phyloP scores from a whole-genome alignment of 1,140 invertebrate species.

The Dreissena polymorpha region DNA sequence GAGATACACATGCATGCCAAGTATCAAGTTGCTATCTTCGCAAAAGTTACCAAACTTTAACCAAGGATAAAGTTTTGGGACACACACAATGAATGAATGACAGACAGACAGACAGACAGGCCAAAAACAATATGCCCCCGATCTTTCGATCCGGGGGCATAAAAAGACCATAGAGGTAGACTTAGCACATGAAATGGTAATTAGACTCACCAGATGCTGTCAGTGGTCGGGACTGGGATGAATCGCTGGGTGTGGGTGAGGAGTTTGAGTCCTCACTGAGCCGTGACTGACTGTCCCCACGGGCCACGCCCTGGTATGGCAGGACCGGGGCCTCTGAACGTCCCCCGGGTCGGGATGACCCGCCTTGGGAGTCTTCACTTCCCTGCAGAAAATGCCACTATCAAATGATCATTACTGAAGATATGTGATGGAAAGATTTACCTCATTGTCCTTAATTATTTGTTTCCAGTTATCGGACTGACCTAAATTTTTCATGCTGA shows the following conservation, averaged over 20 bases:
- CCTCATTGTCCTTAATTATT: not conserved
- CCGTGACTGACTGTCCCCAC: slow-evolving; percentile 55
- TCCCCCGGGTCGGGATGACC: not conserved
- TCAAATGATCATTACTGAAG: not conserved
- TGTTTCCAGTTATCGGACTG: too few relatives aligned
- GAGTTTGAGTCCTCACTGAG: slow-evolving; percentile 69
- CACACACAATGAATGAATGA: too few relatives aligned
- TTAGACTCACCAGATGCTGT: not conserved
- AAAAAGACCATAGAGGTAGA: too few relatives aligned
- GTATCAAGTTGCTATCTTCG: too few relatives aligned
- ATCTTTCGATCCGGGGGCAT: too few relatives aligned
- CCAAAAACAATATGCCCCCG: too few relatives aligned
- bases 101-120: too few relatives aligned
- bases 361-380: slow-evolving; percentile 10
- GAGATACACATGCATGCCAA: too few relatives aligned
- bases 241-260: slow-evolving; percentile 33
- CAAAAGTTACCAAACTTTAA: too few relatives aligned
- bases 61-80: too few relatives aligned
- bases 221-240: slow-evolving; percentile 29
- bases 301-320: not conserved
- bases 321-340: not conserved
- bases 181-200: too few relatives aligned
- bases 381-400: not conserved
- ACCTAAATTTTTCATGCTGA: too few relatives aligned
- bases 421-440: not conserved